Percentiles rank a stretch among this genome's conserved stretches.
Evolutionary conservation across 2,888 invertebrate species (phyloP).

Genomic region (Laspeyria flexula): DNA sequence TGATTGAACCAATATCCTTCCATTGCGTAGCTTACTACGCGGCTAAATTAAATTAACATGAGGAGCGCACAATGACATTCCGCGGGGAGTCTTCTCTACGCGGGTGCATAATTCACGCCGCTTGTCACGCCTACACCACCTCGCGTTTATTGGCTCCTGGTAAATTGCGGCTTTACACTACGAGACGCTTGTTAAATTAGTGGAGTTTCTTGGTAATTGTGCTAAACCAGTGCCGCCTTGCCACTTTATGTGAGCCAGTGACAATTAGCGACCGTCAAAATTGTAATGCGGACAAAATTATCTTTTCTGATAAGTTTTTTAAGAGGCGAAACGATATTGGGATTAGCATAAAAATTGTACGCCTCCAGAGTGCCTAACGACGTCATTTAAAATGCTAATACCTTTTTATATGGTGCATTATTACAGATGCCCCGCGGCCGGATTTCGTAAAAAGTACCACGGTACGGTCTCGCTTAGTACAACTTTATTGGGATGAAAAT

Average conservation of each 20-base stretch:
- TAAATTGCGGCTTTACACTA: conserved; percentile 35
- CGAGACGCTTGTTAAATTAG: conserved; percentile 39
- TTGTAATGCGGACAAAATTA: conserved; percentile 14
- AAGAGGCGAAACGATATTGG: conserved; percentile 26
- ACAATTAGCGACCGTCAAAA: conserved; percentile 1
- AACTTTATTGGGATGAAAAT: conserved; percentile 38
- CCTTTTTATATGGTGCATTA: conserved; percentile 52
- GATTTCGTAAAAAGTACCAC: conserved; percentile 22
- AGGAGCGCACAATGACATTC: conserved; percentile 60
- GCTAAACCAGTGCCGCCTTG: conserved; percentile 10
- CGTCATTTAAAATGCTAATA: conserved; percentile 65
- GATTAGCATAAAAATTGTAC: conserved; percentile 38
- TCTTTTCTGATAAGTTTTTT: conserved; percentile 12
- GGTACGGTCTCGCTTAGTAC: conserved; percentile 8
- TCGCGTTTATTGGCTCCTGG: conserved; percentile 55
- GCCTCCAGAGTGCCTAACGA: conserved; percentile 31
- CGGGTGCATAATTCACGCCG: conserved; percentile 58
- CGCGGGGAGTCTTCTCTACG: conserved; percentile 43
- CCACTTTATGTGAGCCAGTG: neutral
- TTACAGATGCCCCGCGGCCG: conserved; percentile 40
- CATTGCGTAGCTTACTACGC: conserved; percentile 57
- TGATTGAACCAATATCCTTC: conserved; percentile 60
- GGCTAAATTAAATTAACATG: conserved; percentile 76
- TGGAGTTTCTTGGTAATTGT: conserved; percentile 33
- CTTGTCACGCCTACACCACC: conserved; percentile 45